Conservation (phyloP, 1,140 invertebrate species). For the Caenorhabditis inopinata region DNA sequence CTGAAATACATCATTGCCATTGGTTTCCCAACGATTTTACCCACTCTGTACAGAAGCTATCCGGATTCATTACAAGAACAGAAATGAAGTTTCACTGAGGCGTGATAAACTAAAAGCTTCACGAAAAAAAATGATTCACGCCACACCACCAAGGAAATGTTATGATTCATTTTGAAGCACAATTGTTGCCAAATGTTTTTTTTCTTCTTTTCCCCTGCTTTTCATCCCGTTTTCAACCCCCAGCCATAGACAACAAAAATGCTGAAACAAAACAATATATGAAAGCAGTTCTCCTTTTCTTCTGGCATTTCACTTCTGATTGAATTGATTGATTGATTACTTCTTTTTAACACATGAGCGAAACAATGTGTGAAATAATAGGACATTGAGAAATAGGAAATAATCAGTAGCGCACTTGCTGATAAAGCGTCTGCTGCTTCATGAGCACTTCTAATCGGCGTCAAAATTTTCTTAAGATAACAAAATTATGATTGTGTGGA, state of each 20-base stretch:
- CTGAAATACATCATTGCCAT: neutral
- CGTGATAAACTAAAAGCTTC: neutral
- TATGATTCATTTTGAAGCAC: conserved; percentile 3
- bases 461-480: conserved; percentile 26
- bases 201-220: conserved; percentile 1
- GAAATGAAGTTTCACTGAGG: neutral
- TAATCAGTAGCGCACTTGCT: conserved; percentile 6
- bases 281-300: neutral
- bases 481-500: conserved; percentile 12
- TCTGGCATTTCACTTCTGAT: neutral
- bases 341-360: conserved; percentile 3
- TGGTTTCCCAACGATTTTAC: too few species aligned
- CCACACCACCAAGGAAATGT: neutral
- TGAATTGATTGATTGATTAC: neutral
- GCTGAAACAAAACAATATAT: neutral
- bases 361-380: conserved; percentile 32
- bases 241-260: neutral
- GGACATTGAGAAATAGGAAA: too few species aligned
- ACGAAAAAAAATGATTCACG: neutral
- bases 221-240: conserved; percentile 2
- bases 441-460: neutral
- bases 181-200: conserved; percentile 4
- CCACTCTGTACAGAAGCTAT: conserved; percentile 27
- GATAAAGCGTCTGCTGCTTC: conserved; percentile 5
- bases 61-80: conserved; percentile 7